These are phyloP conservation scores for Sitophilus oryzae DNA, from an alignment of 1,140 invertebrate species.

Conservation along the genomic window DNA sequence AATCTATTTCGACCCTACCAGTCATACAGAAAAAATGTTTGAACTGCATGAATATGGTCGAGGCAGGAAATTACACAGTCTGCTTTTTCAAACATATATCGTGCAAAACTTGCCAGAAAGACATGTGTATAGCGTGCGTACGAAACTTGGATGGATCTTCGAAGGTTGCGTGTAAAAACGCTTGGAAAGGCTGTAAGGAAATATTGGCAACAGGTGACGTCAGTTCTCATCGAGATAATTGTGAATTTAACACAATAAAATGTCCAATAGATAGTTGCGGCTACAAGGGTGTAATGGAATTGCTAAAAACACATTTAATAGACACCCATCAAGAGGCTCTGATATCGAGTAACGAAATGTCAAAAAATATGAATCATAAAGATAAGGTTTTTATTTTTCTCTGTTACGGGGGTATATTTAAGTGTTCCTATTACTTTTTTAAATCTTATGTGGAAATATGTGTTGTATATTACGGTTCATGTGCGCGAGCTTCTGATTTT, in stretches of 20 bases:
- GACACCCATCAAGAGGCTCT: slow-evolving; percentile 12
- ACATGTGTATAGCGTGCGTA: slow-evolving; percentile 22
- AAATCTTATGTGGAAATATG: slow-evolving; percentile 19
- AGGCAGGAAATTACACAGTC: slow-evolving; percentile 12
- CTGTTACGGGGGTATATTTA: slow-evolving; percentile 25
- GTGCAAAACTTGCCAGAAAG: slow-evolving; percentile 27
- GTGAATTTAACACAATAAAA: slow-evolving; percentile 26
- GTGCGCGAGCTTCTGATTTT: slow-evolving; percentile 20
- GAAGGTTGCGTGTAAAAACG: slow-evolving; percentile 27
- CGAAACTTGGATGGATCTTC: slow-evolving; percentile 19
- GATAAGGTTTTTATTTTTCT: slow-evolving; percentile 20
- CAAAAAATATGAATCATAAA: slow-evolving; percentile 13
- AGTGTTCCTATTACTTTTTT: slow-evolving; percentile 24
- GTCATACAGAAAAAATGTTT: slow-evolving; percentile 8
- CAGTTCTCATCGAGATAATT: slow-evolving; percentile 24
- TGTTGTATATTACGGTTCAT: slow-evolving; percentile 25
- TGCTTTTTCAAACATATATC: slow-evolving; percentile 27
- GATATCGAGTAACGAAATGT: slow-evolving; percentile 13
- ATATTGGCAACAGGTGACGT: slow-evolving; percentile 12
- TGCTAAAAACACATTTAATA: slow-evolving; percentile 17
- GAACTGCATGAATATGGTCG: slow-evolving; percentile 18
- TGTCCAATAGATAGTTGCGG: slow-evolving; percentile 22
- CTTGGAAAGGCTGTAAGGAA: slow-evolving; percentile 23
- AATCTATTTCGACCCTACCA: background rate
- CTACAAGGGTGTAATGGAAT: slow-evolving; percentile 4